Evolutionary conservation across 2,797 vertebrate species (phyloP).

Genomic region (Phoebastria nigripes): DNA sequence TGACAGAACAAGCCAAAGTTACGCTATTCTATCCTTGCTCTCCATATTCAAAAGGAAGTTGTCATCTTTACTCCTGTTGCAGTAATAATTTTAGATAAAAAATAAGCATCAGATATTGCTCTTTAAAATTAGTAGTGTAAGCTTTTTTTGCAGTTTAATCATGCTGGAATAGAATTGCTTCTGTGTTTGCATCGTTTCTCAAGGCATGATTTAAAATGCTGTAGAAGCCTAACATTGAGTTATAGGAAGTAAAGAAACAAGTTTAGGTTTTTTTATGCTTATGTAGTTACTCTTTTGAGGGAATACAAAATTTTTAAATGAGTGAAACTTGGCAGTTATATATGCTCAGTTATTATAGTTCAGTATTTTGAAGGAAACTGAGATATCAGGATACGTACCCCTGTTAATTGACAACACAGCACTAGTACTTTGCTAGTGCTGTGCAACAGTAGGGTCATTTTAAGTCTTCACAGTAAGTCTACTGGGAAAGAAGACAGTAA

Average conservation of each 20-base stretch:
- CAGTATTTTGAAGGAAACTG: neutral
- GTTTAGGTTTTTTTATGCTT: neutral
- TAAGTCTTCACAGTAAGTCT: neutral
- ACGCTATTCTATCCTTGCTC: rapidly evolving
- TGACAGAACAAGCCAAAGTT: neutral
- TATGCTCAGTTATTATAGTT: neutral
- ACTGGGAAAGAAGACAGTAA: neutral
- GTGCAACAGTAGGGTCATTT: neutral
- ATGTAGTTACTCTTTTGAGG: neutral
- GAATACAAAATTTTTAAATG: neutral
- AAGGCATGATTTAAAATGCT: neutral
- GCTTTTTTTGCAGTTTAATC: neutral
- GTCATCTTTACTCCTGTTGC: neutral
- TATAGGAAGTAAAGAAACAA: neutral
- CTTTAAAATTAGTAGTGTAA: neutral
- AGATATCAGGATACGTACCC: neutral
- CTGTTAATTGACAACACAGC: neutral
- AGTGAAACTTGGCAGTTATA: neutral
- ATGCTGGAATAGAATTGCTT: neutral
- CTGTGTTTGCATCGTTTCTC: neutral
- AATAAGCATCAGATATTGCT: neutral
- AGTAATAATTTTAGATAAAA: neutral
- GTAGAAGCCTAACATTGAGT: neutral
- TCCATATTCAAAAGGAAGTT: neutral
- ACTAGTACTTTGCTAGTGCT: neutral